Conservation (phyloP, 2,888 invertebrate genomes). For the Trissolcus brochymenae region DNA sequence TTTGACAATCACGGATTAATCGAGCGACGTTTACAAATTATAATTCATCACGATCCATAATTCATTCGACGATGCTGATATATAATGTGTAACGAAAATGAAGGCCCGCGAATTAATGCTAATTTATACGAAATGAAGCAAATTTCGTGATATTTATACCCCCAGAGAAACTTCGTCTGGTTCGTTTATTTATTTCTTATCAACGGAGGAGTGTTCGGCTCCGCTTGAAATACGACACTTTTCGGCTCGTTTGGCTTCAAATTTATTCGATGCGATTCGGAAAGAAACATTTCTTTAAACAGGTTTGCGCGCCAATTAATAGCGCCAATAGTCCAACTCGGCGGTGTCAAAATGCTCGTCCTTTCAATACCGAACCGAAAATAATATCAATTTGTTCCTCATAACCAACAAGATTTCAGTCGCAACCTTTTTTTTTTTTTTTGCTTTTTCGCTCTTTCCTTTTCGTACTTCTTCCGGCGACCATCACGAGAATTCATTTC, state of each 20-base stretch:
- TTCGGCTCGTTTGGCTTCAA: constrained; percentile 43
- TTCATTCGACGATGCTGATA: constrained; percentile 20
- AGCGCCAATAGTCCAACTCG: constrained; percentile 26
- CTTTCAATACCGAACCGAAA: constrained; percentile 18
- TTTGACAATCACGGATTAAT: no score
- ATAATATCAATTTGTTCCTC: constrained; percentile 37
- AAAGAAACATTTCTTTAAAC: constrained; percentile 31
- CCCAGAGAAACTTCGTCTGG: constrained; percentile 3
- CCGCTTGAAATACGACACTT: constrained; percentile 46
- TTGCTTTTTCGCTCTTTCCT: neutral
- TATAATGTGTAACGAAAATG: constrained; percentile 41
- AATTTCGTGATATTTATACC: constrained; percentile 37
- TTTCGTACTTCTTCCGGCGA: neutral
- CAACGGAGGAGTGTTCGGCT: constrained; percentile 31
- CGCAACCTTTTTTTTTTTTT: constrained; percentile 11
- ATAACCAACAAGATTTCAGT: constrained; percentile 12
- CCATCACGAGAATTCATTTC: no score
- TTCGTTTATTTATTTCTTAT: constrained; percentile 43
- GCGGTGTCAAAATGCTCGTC: constrained; percentile 24
- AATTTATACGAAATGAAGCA: constrained; percentile 43
- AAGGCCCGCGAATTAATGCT: constrained; percentile 35
- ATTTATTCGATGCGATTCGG: constrained; percentile 32
- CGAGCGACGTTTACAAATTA: neutral
- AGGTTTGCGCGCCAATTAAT: constrained; percentile 42
- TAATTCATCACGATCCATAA: constrained; percentile 27